Evolutionary conservation across 2,797 vertebrate species (phyloP), one percentile per base, ranked within the genome.

Genomic region (Lophius americanus): DNA sequence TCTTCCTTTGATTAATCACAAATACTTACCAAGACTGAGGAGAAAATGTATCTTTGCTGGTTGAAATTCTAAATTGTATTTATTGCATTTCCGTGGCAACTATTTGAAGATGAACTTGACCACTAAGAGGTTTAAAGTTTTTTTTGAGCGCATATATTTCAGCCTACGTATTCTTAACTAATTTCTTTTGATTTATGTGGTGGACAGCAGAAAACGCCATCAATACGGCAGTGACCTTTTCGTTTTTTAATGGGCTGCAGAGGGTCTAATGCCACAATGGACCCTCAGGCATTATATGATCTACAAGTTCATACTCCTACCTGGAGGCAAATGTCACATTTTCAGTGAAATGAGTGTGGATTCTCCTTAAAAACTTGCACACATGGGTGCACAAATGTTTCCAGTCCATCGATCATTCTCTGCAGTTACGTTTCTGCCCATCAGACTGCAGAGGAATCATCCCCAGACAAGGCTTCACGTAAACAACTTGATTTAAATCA

Each of bases 171-270:
- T 23, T 23, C 23, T 23, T 23, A 23, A 23, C 23, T 23, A 23
- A 23, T 23, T 23, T 23, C 23, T 23, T 23, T 23, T 1, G 23
- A n/a, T n/a, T n/a, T n/a, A n/a, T n/a, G n/a, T 49, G 3, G 9
- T 53, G 46, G 47, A 11, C 41, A 64, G 60, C 43, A 63, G 41
- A 44, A 48, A 60, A 51, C 11, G 67, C 49, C 49, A 64, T 76
- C 57, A 74, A 81, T 76, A 86, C 35, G 41, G 51, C 72, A 37
- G 8, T 91, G 85, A 92, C 83, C 84, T 91, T 91, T 89, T 75
- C 62, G 64, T 61, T 76, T 49, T 39, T 42, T 62, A 59, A 59
- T 60, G 57, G 77, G 44, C 64, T 38, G 7, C 64, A 71, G 52
- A 65, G 70, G 51, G 66, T 71, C 66, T 67, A 68, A 78, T 46